Percentiles rank a stretch among this genome's conserved stretches.
Evolutionary conservation across 2,113 vertebrate genomes (phyloP).

Genomic region (Callithrix jacchus): DNA sequence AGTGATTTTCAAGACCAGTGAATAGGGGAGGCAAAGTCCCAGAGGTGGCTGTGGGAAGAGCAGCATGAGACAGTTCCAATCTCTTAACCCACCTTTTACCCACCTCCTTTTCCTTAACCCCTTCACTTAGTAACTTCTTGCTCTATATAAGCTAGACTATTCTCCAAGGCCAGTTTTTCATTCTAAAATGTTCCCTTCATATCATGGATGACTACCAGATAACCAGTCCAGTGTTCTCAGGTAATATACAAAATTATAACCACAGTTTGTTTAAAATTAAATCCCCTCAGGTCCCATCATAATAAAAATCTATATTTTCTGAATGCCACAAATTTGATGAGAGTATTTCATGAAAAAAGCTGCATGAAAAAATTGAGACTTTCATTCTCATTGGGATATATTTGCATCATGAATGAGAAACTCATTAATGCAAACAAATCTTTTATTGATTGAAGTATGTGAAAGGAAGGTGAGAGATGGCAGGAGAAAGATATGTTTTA

Average conservation of each 20-base stretch:
- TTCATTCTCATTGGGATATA: constrained; percentile 28
- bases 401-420: constrained; percentile 47
- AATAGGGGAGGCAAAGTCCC: not conserved
- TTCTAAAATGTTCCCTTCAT: not conserved
- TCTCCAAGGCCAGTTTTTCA: not conserved
- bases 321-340: constrained; percentile 6
- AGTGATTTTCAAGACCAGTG: not conserved
- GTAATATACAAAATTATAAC: constrained; percentile 3
- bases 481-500: not conserved
- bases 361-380: constrained; percentile 17
- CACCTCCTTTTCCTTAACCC: not conserved
- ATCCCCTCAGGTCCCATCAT: not conserved
- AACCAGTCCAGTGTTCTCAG: not conserved
- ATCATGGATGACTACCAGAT: not conserved
- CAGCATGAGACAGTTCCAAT: not conserved
- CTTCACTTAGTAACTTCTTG: not conserved
- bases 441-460: constrained; percentile 38
- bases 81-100: not conserved
- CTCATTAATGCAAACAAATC: constrained; percentile 49
- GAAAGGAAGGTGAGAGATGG: not conserved
- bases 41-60: not conserved
- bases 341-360: constrained; percentile 40
- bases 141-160: not conserved
- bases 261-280: constrained; percentile 8
- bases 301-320: constrained; percentile 34